These are phyloP conservation scores for Drosophila repleta DNA, from an alignment of 1,140 invertebrate species.

Conservation along the genomic window DNA sequence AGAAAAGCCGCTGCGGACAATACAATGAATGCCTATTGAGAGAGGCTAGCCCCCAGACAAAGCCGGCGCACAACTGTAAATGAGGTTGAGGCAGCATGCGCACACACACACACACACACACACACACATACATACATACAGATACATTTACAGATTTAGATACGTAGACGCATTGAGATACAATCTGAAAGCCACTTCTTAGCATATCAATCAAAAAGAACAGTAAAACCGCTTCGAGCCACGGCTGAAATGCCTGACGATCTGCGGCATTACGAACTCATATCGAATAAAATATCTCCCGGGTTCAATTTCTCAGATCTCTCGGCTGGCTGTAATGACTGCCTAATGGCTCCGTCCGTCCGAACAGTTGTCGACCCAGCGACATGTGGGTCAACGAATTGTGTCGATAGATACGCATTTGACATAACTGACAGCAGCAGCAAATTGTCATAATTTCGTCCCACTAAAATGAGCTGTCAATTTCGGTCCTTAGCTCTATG, in stretches of 20 bases:
- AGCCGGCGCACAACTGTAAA: slow-evolving; percentile 62
- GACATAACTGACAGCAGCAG: slow-evolving; percentile 22
- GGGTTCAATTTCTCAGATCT: slow-evolving; percentile 52
- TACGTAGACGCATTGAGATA: slow-evolving; percentile 37
- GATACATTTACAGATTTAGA: slow-evolving; percentile 26
- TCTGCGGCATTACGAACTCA: slow-evolving; percentile 13
- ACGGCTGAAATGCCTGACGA: slow-evolving; percentile 25
- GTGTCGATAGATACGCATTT: slow-evolving; percentile 25
- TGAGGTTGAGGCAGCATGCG: slow-evolving; percentile 59
- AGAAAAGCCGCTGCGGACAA: slow-evolving; percentile 59
- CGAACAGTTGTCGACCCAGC: slow-evolving; percentile 10
- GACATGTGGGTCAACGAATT: slow-evolving; percentile 69
- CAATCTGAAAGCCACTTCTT: slow-evolving; percentile 26
- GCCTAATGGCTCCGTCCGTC: slow-evolving; percentile 49
- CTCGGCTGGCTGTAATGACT: slow-evolving; percentile 65
- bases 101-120: slow-evolving; percentile 10
- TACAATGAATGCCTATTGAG: slow-evolving; percentile 69
- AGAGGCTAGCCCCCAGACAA: slow-evolving; percentile 26
- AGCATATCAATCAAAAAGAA: slow-evolving; percentile 72
- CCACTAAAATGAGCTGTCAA: slow-evolving; percentile 65
- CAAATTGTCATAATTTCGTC: slow-evolving; percentile 48
- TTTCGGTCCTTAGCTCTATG: slow-evolving; percentile 7
- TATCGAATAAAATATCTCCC: slow-evolving; percentile 21
- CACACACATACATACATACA: slow-evolving; percentile 12
- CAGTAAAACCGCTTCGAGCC: slow-evolving; percentile 47